A percentile compares a stretch with the other conserved stretches of the same genome.
phyloP scores from a whole-genome alignment of 2,888 invertebrate genomes.

The Drosophila tanythrix region DNA sequence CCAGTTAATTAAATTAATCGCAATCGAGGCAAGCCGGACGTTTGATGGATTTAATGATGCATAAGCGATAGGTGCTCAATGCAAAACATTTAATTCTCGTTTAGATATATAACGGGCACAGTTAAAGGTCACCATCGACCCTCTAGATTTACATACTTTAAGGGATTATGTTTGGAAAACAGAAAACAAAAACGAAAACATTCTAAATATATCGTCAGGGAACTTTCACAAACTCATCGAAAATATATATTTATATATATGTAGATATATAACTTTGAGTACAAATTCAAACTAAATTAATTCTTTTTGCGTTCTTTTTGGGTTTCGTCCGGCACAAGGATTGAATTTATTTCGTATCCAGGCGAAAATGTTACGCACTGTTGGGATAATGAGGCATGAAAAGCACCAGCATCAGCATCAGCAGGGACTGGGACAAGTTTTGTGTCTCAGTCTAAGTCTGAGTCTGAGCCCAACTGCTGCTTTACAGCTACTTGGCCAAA shows the following conservation, averaged over 20 bases:
- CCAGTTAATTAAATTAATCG: constrained; percentile 26
- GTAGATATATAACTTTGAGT: constrained; percentile 28
- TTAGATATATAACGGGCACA: neutral
- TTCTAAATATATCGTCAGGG: neutral
- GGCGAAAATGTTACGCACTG: constrained; percentile 59
- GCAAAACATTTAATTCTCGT: constrained; percentile 1
- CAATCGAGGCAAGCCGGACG: constrained; percentile 1
- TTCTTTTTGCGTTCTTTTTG: constrained; percentile 21
- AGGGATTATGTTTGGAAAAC: neutral
- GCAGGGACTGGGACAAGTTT: constrained; percentile 21
- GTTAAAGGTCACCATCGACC: neutral
- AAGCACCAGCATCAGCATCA: constrained; percentile 26
- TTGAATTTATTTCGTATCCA: constrained; percentile 36
- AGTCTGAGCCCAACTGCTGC: constrained; percentile 48
- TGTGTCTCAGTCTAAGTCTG: constrained; percentile 17
- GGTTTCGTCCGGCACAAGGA: constrained; percentile 14
- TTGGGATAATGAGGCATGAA: constrained; percentile 73
- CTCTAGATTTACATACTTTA: constrained; percentile 4
- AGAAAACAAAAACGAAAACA: neutral
- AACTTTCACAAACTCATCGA: neutral
- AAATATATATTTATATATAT: neutral
- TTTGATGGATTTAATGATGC: constrained; percentile 9
- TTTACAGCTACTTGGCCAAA: constrained; percentile 74
- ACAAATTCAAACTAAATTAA: constrained; percentile 64
- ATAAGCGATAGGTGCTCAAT: constrained; percentile 1